A percentile compares a stretch with the other conserved stretches of the same genome.
Evolutionary conservation across 1,140 invertebrate genomes (phyloP).

Genomic region (Triops cancriformis): DNA sequence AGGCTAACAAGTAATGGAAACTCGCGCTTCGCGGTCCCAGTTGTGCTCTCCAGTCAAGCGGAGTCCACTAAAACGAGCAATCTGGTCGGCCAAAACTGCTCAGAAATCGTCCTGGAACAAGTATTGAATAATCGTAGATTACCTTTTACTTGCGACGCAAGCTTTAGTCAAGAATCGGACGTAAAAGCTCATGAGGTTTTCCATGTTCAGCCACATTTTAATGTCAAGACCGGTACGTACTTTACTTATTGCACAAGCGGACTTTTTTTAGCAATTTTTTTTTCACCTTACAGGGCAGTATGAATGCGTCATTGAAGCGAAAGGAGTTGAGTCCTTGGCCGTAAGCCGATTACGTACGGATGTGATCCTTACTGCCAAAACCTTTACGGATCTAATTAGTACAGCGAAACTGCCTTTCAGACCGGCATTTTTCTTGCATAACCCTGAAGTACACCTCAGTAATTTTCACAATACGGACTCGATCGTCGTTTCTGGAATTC

Average conservation of each 20-base stretch:
- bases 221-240: slow-evolving; percentile 2
- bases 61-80: slow-evolving; percentile 18
- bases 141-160: slow-evolving; percentile 16
- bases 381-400: neutral
- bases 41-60: slow-evolving; percentile 2
- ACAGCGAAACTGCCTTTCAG: slow-evolving; percentile 22
- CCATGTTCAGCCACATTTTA: slow-evolving; percentile 16
- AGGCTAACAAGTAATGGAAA: neutral
- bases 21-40: neutral
- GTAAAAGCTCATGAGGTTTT: slow-evolving; percentile 27
- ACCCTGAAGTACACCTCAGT: slow-evolving; percentile 22
- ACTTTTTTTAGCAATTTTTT: neutral
- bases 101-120: neutral
- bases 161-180: slow-evolving; percentile 20
- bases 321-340: neutral
- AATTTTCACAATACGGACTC: slow-evolving; percentile 17
- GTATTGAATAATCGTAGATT: slow-evolving; percentile 16
- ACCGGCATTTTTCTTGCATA: slow-evolving; percentile 26
- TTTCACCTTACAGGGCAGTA: slow-evolving; percentile 14
- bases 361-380: slow-evolving; percentile 21
- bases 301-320: slow-evolving; percentile 23
- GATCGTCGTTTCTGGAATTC: slow-evolving; percentile 22
- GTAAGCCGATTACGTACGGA: slow-evolving; percentile 19
- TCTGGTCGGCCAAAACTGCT: slow-evolving; percentile 24
- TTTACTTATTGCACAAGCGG: neutral